Base-by-base conservation (phyloP, 2,113 vertebrate species). In the Silurus glanis region DNA sequence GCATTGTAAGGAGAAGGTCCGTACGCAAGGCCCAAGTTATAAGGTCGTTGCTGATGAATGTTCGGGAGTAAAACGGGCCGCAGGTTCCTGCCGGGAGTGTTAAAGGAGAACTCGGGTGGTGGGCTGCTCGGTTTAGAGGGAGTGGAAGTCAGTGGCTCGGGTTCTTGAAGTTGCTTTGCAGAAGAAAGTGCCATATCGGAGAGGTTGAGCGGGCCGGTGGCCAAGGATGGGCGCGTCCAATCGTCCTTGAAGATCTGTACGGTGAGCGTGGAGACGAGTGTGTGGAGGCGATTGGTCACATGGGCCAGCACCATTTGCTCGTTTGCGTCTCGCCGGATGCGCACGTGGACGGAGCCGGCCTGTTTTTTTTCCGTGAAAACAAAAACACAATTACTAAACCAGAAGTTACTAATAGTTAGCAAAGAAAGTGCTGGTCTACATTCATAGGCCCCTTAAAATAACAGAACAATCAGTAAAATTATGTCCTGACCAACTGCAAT, bases 161-260 rank as follows among this genome's bases (percentile, higher is more conserved):
- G 85, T 14, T 93, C 95, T 59, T 94, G 95, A 62, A 17, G 84
- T 12, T 89, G 89, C 87, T 94, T 95, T 6, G 69, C 83, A 53
- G 95, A 92, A 83, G 96, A 89, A 89, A 94, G 0, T 5, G 95
- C 90, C 90, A 97, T 96, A 80, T 99, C 97, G 0, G 94, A 92
- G 83, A 96, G 89, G 75, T 93, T 95, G 79, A 96, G 89, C 88
- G 96, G 91, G 86, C 90, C 95, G 83, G 96, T 94, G 28, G 96
- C 91, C 88, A 98, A 94, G n/a, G 95, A 93, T 2, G 97, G 97
- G 21, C 97, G 93, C 62, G 93, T 94, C 98, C 97, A 99, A 90
- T 99, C 98, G 86, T 99, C 98, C 91, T 99, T 99, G 88, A 99
- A 98, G 94, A 99, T 98, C 89, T 99, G 98, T 87, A 99, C 96